Base-by-base conservation (phyloP, 2,113 vertebrate genomes). In the Plecturocebus donacophilus region DNA sequence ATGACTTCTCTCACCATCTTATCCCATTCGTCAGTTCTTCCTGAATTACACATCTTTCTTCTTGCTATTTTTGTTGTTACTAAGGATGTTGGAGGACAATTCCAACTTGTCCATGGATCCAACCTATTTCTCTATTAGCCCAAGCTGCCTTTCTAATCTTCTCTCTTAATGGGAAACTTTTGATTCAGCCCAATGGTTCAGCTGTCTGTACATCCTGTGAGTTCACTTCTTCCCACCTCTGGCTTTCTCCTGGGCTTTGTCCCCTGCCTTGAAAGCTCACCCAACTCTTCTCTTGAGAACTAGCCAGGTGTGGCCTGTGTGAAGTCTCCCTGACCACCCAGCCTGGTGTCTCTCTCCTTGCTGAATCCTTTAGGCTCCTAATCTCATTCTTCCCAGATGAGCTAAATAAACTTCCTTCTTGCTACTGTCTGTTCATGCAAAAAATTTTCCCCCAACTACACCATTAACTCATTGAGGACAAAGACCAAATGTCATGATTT, bases 61-160 rank as follows among this genome's bases (percentile, higher is more conserved):
- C 52, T 85, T 45, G 35, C 30, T 70, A 68, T 80, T 97, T 95
- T 68, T 76, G n/a, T 91, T 94, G 30, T n/a, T 75, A 25, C n/a
- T 47, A 23, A 85, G 35, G 52, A 90, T 73, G 20, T 5, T 58
- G 47, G 23, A 79, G 38, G 38, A 45, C 42, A 90, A 77, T 71
- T 93, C 38, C 21, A 77, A 70, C 19, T 80, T 70, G 14, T 76
- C 40, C n/a, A 49, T 6, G 90, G 82, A 87, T 19, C n/a, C 79
- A 75, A 19, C 27, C 49, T 64, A n/a, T 61, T 58, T 83, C 35
- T 88, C 38, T 38, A 42, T 7, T 35, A 75, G 21, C 30, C 68
- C 64, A 93, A 54, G 76, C 54, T 70, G 61, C 47, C 45, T 79
- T 68, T 76, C 12, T 27, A 30, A 30, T 80, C 3, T 54, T 94